Base-by-base conservation (phyloP, 1,140 invertebrate species). In the Carposina sasakii region DNA sequence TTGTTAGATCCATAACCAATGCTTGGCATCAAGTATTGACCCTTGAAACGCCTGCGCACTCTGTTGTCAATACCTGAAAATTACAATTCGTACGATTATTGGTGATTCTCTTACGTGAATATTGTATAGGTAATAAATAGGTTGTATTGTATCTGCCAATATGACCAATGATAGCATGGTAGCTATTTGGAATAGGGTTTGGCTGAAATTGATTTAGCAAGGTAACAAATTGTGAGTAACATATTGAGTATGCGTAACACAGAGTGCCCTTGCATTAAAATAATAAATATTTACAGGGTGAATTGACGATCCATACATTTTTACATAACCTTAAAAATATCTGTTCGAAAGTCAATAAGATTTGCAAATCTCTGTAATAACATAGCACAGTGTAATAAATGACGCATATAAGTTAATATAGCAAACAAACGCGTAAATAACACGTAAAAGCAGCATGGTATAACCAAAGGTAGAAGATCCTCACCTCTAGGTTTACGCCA, bases 1-100 rank as follows among this genome's bases (percentile, higher is more conserved):
- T 95, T 94, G 76, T 93, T 94, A 57, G 96, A 96, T 70, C 98
- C 98, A 85, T 99, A 99, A 92, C 98, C 98, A 87, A 99, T 98
- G 73, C 94, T 98, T 33, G 98, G 98, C 98, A 99, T 99, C 85
- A 96, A 87, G 76, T 94, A 97, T 78, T 99, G 96, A 19, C 98
- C 98, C 92, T 99, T 99, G 88, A 99, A 99, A 60, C 97, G 90
- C 73, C 98, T 93, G 61, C 98, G 91, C 8, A 99, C 98, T 88
- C 98, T 92, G 91, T 99, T 99, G 87, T 99, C 98, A 89, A 99
- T 99, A 98, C 98, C 96, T 86, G 69, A 3, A 79, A 67, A 22
- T 13, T 16, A 36, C 12, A 30, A 22, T 30, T 19, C 12, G 12
- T 23, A 3, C 10, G 19, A 47, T 12, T 23, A 24, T 19, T 6